Percentiles rank a stretch among this genome's conserved stretches.
phyloP scores from a whole-genome alignment of 2,113 vertebrate genomes.

The Hepsetus odoe region DNA sequence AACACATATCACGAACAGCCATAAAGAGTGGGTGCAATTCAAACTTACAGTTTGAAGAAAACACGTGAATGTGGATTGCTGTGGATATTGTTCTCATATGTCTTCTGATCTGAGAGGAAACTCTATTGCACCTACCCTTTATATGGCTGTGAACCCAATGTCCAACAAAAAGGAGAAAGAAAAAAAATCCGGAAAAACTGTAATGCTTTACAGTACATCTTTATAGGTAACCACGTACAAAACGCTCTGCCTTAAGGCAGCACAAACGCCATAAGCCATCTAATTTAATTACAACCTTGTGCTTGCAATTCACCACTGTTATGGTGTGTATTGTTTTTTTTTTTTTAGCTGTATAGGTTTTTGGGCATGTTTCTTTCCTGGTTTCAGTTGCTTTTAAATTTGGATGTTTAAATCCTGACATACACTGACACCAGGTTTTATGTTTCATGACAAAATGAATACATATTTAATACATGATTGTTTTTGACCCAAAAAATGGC shows the following conservation, averaged over 20 bases:
- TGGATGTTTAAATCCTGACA: not conserved
- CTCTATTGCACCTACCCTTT: slow-evolving; percentile 25
- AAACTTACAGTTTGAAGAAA: slow-evolving; percentile 26
- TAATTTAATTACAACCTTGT: slow-evolving; percentile 42
- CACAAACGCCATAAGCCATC: slow-evolving; percentile 21
- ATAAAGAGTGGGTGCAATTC: slow-evolving; percentile 58
- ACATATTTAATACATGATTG: slow-evolving; percentile 4
- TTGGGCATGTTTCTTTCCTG: not conserved
- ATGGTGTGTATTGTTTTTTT: slow-evolving; percentile 10
- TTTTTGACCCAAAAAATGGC: slow-evolving; percentile 5
- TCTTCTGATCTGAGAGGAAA: not conserved
- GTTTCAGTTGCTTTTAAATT: slow-evolving; percentile 2
- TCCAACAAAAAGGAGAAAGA: not conserved
- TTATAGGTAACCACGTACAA: slow-evolving; percentile 28
- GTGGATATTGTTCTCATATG: slow-evolving; percentile 7
- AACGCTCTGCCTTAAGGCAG: slow-evolving; percentile 15
- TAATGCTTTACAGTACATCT: slow-evolving; percentile 23
- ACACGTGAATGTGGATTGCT: not conserved
- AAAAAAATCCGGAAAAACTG: not conserved
- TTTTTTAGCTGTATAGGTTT: not conserved
- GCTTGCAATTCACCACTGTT: slow-evolving; percentile 41
- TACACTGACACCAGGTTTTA: not conserved
- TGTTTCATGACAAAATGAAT: not conserved
- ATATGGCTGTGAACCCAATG: not conserved
- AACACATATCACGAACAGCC: slow-evolving; percentile 62